Percentiles rank a stretch among this genome's conserved stretches.
Evolutionary conservation across 2,113 vertebrate genomes (phyloP).

Genomic region (Fulica atra): DNA sequence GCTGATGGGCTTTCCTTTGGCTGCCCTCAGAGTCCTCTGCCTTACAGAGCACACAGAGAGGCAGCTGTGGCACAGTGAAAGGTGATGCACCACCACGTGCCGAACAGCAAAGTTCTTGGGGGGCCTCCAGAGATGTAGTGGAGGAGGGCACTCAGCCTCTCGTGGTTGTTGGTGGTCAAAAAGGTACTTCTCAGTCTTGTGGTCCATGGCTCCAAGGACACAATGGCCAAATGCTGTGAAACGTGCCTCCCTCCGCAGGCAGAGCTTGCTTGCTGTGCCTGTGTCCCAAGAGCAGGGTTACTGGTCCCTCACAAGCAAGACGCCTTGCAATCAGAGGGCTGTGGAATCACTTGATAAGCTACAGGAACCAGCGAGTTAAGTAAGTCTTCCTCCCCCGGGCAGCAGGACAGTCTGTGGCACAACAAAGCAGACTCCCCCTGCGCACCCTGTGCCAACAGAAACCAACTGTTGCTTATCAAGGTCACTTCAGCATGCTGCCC

Average conservation of each 20-base stretch:
- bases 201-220: neutral
- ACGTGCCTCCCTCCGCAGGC: neutral
- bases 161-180: rapidly evolving
- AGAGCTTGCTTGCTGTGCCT: neutral
- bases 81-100: neutral
- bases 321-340: neutral
- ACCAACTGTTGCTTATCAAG: neutral
- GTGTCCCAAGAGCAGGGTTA: neutral
- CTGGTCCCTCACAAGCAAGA: neutral
- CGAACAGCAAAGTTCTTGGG: neutral
- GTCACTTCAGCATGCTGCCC: neutral
- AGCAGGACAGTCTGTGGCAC: neutral
- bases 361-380: neutral
- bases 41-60: neutral
- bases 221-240: neutral
- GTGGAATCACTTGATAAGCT: neutral
- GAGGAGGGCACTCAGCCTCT: neutral
- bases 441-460: neutral
- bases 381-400: neutral
- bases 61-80: neutral
- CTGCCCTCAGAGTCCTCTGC: neutral
- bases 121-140: neutral
- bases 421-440: neutral
- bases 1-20: neutral
- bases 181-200: neutral